Base-by-base conservation (phyloP, 2,113 vertebrate species). In the Hyaena hyaena region DNA sequence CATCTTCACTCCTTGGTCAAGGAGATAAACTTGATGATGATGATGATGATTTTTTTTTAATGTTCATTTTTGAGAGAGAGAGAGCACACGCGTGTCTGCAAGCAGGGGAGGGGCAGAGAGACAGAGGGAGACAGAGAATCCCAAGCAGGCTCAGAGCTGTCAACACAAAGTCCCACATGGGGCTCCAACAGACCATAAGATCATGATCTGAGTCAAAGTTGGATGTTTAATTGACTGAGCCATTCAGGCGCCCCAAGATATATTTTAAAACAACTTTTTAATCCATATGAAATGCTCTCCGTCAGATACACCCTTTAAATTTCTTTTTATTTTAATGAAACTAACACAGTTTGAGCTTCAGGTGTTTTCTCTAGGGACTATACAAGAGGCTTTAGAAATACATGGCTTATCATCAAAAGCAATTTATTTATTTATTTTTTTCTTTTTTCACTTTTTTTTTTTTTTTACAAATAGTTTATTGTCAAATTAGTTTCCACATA, bases 281-380 rank as follows among this genome's bases (percentile, higher is more conserved):
- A 82, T 43, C 21, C 71, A 58, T 81, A 39, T n/a, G 12, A 96
- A 90, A 39, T 88, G 2, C 12, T 55, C 12, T 10, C 63, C 68
- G 21, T 71, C 58, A 53, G 35, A 53, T 53, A 66, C 1, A 50
- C 19, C 83, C 31, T 97, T 86, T 65, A 24, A 50, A 81, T 88
- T 85, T 95, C n/a, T 90, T 79, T 92, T 97, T n/a, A 63, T 94
- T 96, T 81, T 94, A 61, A 98, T 76, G 45, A 93, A 90, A 91
- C 68, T 23, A 53, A 76, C 43, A 35, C 71, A 81, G 24, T 79
- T 79, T 84, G 65, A 61, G 50, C 48, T 90, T 79, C 28, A 17
- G 11, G 31, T 88, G 8, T 16, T 23, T 95, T 43, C 21, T 58
- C 31, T 48, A 76, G 50, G 26, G 24, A 93, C 48, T 66, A 35